Conservation (phyloP, 1,140 invertebrate species). For the Bombus difficillimus region DNA sequence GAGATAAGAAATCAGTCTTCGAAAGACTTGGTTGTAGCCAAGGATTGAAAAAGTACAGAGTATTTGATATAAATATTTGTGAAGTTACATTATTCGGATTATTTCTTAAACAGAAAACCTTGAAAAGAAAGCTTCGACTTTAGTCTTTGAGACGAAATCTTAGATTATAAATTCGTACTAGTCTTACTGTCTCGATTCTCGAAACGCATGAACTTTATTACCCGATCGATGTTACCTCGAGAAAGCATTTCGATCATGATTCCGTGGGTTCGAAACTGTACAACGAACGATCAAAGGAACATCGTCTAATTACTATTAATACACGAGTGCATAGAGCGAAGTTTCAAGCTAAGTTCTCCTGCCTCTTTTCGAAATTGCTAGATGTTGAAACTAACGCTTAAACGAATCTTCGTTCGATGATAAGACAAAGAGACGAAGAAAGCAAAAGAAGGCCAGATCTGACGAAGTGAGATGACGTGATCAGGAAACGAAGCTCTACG, state of each 20-base stretch:
- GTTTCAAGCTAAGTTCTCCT: not conserved
- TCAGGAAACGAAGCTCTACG: not conserved
- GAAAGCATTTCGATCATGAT: too few relatives aligned
- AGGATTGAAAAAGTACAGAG: too few relatives aligned
- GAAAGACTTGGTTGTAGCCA: too few relatives aligned
- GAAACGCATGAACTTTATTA: not conserved
- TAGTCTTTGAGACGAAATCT: too few relatives aligned
- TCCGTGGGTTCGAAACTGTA: not conserved
- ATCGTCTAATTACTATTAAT: constrained; percentile 11
- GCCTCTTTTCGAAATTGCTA: not conserved
- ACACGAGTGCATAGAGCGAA: not conserved
- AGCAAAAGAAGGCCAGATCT: not conserved
- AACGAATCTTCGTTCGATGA: constrained; percentile 15
- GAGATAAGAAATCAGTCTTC: too few relatives aligned
- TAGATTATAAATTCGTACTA: too few relatives aligned
- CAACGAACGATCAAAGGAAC: constrained; percentile 25
- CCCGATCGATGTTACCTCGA: not conserved
- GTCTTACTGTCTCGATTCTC: not conserved
- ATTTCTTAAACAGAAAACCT: too few relatives aligned
- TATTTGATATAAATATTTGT: too few relatives aligned
- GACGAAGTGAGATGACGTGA: constrained; percentile 2
- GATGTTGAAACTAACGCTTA: constrained; percentile 13
- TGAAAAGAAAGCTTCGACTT: too few relatives aligned
- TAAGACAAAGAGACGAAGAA: constrained; percentile 12
- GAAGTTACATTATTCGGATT: too few relatives aligned